phyloP scores from a whole-genome alignment of 2,888 invertebrate species.

The Erebia ligea region DNA sequence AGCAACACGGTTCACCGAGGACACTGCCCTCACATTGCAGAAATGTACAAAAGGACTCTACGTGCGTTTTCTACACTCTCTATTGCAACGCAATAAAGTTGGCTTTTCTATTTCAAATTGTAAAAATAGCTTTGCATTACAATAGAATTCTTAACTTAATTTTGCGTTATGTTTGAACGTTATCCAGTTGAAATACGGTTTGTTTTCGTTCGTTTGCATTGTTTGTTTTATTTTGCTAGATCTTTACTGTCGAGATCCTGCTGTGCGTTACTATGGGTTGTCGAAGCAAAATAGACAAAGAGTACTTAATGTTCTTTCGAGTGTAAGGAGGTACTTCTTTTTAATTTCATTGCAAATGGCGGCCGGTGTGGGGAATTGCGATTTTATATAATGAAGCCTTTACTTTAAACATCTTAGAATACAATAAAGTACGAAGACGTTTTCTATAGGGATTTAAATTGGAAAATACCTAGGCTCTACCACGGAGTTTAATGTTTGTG shows the following conservation, averaged over 20 bases:
- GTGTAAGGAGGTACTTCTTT: conserved; percentile 60
- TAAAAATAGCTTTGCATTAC: conserved; percentile 35
- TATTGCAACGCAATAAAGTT: conserved; percentile 43
- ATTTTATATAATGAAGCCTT: conserved; percentile 42
- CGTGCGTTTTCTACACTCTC: conserved; percentile 36
- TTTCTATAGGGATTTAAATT: conserved; percentile 35
- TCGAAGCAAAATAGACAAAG: conserved; percentile 74
- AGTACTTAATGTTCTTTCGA: conserved; percentile 69
- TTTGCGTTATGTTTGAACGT: conserved; percentile 29
- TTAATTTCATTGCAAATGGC: conserved; percentile 52
- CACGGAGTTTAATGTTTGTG: background rate
- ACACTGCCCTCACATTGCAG: conserved; percentile 67
- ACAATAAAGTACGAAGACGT: conserved; percentile 34
- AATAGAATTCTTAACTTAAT: conserved; percentile 43
- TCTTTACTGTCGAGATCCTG: conserved; percentile 67
- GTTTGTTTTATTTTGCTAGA: conserved; percentile 50
- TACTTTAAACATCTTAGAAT: conserved; percentile 35
- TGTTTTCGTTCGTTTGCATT: conserved; percentile 39
- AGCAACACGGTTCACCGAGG: conserved; percentile 71
- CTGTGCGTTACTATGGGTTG: conserved; percentile 69
- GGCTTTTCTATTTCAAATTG: conserved; percentile 34
- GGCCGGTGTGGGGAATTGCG: conserved; percentile 37
- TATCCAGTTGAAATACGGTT: conserved; percentile 38
- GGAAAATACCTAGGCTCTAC: conserved; percentile 14
- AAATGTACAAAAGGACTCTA: conserved; percentile 48